Evolutionary conservation across 2,888 invertebrate genomes (phyloP).

Genomic region (Deroplatys truncata): DNA sequence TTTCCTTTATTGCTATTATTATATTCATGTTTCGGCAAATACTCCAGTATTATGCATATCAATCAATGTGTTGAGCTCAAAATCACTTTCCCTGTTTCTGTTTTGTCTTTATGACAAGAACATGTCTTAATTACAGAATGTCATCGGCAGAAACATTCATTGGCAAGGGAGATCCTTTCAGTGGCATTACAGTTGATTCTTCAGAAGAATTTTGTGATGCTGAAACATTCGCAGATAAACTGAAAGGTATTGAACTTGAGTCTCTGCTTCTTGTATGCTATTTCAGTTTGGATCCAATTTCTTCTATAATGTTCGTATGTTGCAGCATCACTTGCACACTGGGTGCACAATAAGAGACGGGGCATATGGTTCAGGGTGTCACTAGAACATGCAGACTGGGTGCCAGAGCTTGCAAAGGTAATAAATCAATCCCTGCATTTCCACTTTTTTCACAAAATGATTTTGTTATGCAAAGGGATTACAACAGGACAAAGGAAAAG

Average conservation of each 20-base stretch:
- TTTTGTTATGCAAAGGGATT: not conserved
- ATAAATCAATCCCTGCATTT: not conserved
- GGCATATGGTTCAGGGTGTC: conserved; percentile 80
- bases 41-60: no score
- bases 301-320: conserved; percentile 11
- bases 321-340: conserved; percentile 64
- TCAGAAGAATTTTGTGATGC: conserved; percentile 52
- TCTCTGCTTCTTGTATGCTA: not conserved
- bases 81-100: not conserved
- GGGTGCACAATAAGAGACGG: conserved; percentile 60
- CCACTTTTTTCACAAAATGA: not conserved
- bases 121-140: not conserved
- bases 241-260: conserved; percentile 53
- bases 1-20: no score
- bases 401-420: conserved; percentile 70
- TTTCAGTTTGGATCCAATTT: conserved; percentile 7
- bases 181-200: conserved; percentile 70
- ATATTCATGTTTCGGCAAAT: no score
- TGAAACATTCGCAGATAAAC: conserved; percentile 48
- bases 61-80: no score
- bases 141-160: not conserved
- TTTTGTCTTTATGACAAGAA: not conserved
- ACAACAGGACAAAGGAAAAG: no score
- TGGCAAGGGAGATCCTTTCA: conserved; percentile 56
- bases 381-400: conserved; percentile 65